Conservation (phyloP, 2,113 vertebrate species). For the Tragelaphus buxtoni region DNA sequence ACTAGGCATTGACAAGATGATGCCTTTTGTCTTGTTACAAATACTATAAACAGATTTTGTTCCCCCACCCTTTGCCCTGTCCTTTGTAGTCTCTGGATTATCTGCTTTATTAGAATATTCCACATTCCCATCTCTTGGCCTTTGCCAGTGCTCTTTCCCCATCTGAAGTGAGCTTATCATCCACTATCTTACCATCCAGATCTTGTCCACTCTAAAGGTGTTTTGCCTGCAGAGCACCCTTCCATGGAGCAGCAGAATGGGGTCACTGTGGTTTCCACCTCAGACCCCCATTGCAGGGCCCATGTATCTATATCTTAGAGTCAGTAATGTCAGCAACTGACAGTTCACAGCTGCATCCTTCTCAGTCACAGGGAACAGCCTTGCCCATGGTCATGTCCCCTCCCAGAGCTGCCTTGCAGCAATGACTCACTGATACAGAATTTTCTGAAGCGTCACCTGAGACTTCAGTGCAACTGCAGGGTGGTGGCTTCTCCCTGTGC, state of each 20-base stretch:
- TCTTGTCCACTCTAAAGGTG: neutral
- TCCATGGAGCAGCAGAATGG: neutral
- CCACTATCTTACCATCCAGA: neutral
- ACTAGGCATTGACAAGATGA: neutral
- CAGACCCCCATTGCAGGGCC: neutral
- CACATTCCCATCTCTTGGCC: neutral
- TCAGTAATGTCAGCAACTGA: neutral
- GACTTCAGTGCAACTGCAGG: neutral
- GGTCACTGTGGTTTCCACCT: neutral
- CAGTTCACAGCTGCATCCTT: neutral
- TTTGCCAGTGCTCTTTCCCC: neutral
- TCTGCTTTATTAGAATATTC: too few relatives aligned
- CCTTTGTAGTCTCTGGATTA: neutral
- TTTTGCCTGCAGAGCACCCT: neutral
- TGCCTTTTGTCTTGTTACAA: neutral
- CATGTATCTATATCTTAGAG: neutral
- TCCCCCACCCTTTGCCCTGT: neutral
- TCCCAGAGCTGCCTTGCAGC: neutral
- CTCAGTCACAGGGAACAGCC: neutral
- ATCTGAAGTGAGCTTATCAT: neutral
- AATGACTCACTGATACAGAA: neutral
- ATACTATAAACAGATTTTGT: neutral
- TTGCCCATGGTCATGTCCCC: neutral
- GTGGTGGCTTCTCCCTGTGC: neutral
- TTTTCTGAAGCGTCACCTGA: neutral